Conservation (phyloP, 2,113 vertebrate species). For the Clarias macrocephalus region DNA sequence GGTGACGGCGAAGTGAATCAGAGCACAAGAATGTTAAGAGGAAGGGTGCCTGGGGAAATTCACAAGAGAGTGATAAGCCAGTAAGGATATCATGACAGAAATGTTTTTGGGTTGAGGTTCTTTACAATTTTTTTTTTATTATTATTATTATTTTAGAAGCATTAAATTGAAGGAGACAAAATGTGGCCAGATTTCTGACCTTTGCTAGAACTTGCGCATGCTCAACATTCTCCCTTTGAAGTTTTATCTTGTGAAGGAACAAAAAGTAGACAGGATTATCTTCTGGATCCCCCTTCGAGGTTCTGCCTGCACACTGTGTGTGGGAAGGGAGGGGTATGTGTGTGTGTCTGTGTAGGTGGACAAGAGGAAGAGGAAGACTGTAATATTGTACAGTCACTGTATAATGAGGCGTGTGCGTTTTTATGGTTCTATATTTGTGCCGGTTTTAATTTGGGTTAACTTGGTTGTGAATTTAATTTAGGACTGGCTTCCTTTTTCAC, state of each 20-base stretch:
- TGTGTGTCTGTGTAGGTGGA: neutral
- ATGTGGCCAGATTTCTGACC: neutral
- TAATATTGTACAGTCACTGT: slow-evolving; percentile 10
- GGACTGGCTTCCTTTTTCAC: neutral
- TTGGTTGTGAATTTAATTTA: no score
- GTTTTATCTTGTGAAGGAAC: slow-evolving; percentile 3
- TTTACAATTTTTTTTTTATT: no score
- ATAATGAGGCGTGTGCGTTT: neutral
- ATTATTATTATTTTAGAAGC: neutral
- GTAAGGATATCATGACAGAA: neutral
- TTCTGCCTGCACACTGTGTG: neutral
- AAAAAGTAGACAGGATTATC: slow-evolving; percentile 10
- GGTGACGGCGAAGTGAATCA: neutral
- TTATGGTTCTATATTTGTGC: slow-evolving; percentile 15
- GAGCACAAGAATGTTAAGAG: slow-evolving; percentile 7
- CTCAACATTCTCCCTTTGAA: neutral
- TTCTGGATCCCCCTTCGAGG: neutral
- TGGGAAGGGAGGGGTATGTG: neutral
- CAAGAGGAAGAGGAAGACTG: neutral
- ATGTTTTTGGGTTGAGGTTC: neutral
- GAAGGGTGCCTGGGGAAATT: neutral
- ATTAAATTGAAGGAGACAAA: neutral
- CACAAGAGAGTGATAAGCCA: neutral
- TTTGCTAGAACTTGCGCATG: neutral
- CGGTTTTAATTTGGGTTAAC: slow-evolving; percentile 8